These are phyloP conservation scores for Masticophis lateralis DNA, from an alignment of 2,797 vertebrate species.

Conservation along the genomic window DNA sequence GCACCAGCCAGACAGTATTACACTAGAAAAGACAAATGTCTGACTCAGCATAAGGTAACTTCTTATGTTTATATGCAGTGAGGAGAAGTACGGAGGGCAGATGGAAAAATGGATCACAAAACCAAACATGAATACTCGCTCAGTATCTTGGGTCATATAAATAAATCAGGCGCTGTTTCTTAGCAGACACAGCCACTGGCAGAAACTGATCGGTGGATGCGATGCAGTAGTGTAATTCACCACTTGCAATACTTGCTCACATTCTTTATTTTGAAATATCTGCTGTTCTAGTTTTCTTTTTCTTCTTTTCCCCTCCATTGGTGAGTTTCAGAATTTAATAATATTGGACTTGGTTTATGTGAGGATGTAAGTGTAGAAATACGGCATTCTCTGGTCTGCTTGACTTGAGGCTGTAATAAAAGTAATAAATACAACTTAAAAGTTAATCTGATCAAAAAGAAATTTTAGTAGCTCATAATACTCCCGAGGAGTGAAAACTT, in stretches of 20 bases:
- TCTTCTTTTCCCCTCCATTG: background rate
- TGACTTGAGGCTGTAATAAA: conserved; percentile 27
- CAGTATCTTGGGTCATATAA: background rate
- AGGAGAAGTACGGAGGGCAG: background rate
- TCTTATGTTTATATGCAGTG: background rate
- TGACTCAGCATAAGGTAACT: background rate
- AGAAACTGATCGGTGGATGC: background rate
- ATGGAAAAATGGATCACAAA: background rate
- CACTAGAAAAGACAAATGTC: background rate
- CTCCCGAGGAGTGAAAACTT: conserved; percentile 20
- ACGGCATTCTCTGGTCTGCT: background rate
- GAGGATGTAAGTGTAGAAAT: conserved; percentile 26
- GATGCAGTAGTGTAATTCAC: background rate
- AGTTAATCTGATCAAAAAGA: conserved; percentile 38
- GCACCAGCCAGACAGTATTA: background rate
- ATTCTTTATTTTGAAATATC: background rate
- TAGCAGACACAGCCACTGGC: background rate
- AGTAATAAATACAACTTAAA: conserved; percentile 53
- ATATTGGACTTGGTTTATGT: conserved; percentile 36
- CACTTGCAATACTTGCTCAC: background rate
- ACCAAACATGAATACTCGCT: background rate
- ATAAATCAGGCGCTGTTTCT: background rate
- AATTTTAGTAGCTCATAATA: conserved; percentile 42
- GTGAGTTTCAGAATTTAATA: conserved; percentile 28
- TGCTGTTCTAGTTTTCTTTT: conserved; percentile 1